These are phyloP conservation scores for Tragopan temminckii DNA, from an alignment of 2,797 vertebrate genomes.

Conservation along the genomic window DNA sequence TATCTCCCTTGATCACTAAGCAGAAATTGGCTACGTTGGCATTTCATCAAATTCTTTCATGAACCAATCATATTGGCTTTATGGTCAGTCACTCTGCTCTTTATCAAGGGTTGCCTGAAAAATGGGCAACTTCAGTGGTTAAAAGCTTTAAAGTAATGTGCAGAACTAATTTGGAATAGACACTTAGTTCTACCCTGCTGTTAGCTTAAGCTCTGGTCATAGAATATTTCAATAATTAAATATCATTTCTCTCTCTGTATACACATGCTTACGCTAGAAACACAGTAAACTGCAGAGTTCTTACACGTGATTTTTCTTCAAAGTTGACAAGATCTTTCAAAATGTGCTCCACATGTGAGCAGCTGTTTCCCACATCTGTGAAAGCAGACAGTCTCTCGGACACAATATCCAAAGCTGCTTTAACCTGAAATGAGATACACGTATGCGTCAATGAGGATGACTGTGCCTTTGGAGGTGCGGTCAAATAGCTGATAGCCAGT, in stretches of 20 bases:
- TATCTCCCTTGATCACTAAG: neutral
- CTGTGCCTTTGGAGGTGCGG: neutral
- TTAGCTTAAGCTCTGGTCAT: neutral
- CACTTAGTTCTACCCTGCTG: neutral
- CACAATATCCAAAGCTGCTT: constrained; percentile 85
- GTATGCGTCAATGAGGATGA: neutral
- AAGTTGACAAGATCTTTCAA: constrained; percentile 88
- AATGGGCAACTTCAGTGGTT: neutral
- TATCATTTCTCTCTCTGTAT: neutral
- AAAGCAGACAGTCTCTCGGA: constrained; percentile 88
- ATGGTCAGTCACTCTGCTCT: neutral
- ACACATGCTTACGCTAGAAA: neutral
- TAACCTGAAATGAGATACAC: constrained; percentile 84
- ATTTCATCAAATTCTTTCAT: neutral
- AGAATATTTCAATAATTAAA: neutral
- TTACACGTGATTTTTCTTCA: constrained; percentile 91
- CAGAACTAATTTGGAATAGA: neutral
- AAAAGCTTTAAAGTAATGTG: neutral
- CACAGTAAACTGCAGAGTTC: constrained; percentile 38
- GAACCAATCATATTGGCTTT: neutral
- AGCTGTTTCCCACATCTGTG: constrained; percentile 92
- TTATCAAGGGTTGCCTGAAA: neutral
- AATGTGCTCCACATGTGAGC: constrained; percentile 90
- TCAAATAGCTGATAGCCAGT: neutral
- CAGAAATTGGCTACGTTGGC: neutral